Base-by-base conservation (phyloP, 2,113 vertebrate genomes). In the Hemiprocne comata region DNA sequence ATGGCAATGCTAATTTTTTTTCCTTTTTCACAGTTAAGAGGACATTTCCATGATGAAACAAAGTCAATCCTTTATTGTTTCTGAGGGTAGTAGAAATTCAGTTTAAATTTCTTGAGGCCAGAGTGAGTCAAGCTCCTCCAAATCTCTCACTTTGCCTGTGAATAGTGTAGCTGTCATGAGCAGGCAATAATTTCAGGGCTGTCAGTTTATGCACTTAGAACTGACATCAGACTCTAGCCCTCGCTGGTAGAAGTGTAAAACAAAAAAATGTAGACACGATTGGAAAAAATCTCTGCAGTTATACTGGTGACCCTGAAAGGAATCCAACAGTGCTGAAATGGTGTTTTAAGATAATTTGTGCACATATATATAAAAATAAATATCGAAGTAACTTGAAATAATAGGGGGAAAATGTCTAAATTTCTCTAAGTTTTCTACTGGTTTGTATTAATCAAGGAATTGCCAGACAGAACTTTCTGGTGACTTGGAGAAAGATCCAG, bases 341-440 rank as follows among this genome's bases (percentile, higher is more conserved):
- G 14, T 61, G 11, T 44, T 80, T 86, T 65, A 83, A 57, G 33
- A 67, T 33, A 46, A 48, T 46, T 53, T 64, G 21, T 90, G 16
- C 11, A 5, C 66, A 5, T n/a, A 38, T 21, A 23, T 38, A 25
- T 38, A 28, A 7, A 84, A 91, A 28, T 29, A 29, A 29, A 53
- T 26, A 53, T 58, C 17, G 15, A 88, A 57, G 5, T 76, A 79
- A 65, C 36, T 40, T 79, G 58, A 88, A 82, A 57, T 88, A 33
- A 29, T 0, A 12, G 9, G 4, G 9, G 3, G 8, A 2, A 14
- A 36, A 57, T 20, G 15, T 46, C 31, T 40, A 7, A 18, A 40
- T 67, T 50, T 90, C 33, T 60, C 7, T 28, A 21, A 44, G 21
- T 4, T 33, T 71, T 92, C 74, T 78, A 11, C 34, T 78, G 6